Evolutionary conservation across 2,113 vertebrate genomes (phyloP).

Genomic region (Bubo bubo): DNA sequence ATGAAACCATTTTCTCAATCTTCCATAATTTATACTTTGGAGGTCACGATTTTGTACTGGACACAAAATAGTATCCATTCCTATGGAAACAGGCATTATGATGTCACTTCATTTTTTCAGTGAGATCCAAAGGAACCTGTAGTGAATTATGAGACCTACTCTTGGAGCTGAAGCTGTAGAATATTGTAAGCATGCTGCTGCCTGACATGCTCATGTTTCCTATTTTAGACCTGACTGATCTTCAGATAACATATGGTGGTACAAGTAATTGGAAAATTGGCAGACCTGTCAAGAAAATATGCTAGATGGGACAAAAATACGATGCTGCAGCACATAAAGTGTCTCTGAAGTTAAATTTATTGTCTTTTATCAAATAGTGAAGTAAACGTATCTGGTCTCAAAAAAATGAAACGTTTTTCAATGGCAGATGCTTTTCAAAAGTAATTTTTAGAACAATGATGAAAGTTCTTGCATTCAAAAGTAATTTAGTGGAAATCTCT

Average conservation of each 20-base stretch:
- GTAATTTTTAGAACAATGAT: constrained; percentile 72
- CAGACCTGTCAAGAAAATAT: constrained; percentile 91
- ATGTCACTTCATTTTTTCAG: constrained; percentile 70
- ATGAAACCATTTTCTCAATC: constrained; percentile 12
- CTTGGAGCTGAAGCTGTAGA: constrained; percentile 75
- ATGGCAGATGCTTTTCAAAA: constrained; percentile 77
- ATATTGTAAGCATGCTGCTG: constrained; percentile 82
- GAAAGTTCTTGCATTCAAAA: constrained; percentile 70
- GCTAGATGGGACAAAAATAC: constrained; percentile 84
- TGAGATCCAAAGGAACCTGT: constrained; percentile 25
- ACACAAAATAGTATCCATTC: constrained; percentile 38
- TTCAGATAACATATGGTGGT: constrained; percentile 89
- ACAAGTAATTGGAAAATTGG: constrained; percentile 97
- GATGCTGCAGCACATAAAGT: constrained; percentile 80
- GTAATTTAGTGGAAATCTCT: constrained; percentile 17
- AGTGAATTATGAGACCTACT: constrained; percentile 74
- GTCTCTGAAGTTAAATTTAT: constrained; percentile 86
- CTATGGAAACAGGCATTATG: constrained; percentile 57
- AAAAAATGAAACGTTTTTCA: constrained; percentile 79
- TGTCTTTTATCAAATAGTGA: constrained; percentile 78
- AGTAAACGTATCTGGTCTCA: constrained; percentile 79
- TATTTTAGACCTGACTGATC: constrained; percentile 88
- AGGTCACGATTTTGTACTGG: constrained; percentile 57
- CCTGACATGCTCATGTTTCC: constrained; percentile 82
- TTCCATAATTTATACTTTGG: constrained; percentile 42